phyloP scores from a whole-genome alignment of 2,888 invertebrate genomes.

The Cerastis leucographa region DNA sequence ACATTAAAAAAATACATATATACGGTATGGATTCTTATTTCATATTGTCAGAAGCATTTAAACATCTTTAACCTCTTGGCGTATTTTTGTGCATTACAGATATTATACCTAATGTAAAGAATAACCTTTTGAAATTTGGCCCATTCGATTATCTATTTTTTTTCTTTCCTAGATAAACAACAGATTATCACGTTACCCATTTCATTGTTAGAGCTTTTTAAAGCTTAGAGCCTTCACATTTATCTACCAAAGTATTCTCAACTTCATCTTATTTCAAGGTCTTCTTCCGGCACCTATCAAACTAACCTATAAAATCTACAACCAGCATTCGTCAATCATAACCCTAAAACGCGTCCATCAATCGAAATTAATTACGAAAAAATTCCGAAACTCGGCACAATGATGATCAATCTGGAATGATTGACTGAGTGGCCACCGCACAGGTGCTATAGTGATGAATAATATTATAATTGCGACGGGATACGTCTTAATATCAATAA shows the following conservation, averaged over 20 bases:
- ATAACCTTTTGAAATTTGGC: too few relatives aligned
- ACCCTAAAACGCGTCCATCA: slow-evolving; percentile 62
- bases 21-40: background rate
- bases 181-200: background rate
- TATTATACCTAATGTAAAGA: too few relatives aligned
- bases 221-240: background rate
- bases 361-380: slow-evolving; percentile 71
- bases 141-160: background rate
- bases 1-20: too few relatives aligned
- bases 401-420: slow-evolving; percentile 66
- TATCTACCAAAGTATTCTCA: background rate
- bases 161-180: background rate
- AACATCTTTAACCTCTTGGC: background rate
- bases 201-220: background rate
- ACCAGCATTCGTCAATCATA: slow-evolving; percentile 44
- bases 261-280: slow-evolving; percentile 16
- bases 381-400: slow-evolving; percentile 60
- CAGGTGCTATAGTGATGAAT: slow-evolving; percentile 69
- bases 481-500: slow-evolving; percentile 86
- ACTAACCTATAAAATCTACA: slow-evolving; percentile 9
- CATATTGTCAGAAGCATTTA: background rate
- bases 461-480: slow-evolving; percentile 70
- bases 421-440: slow-evolving; percentile 65
- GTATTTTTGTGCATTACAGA: too few relatives aligned
- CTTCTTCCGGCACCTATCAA: slow-evolving; percentile 25